These are phyloP conservation scores for Aleiodes leptofemur DNA, from an alignment of 2,888 invertebrate genomes.

Conservation along the genomic window DNA sequence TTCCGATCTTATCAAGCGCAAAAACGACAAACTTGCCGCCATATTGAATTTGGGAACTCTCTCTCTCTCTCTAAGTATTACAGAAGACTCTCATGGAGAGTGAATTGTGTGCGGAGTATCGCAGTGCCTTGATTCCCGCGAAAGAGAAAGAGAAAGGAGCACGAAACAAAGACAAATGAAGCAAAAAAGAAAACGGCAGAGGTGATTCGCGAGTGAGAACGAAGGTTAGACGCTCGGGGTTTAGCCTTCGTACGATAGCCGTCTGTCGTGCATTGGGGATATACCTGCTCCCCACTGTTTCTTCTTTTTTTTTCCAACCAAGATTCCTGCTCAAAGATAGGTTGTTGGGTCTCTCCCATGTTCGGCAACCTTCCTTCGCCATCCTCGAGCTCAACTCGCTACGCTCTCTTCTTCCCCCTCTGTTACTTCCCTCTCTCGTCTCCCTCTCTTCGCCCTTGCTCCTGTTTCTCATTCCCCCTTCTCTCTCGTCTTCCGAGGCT, in stretches of 20 bases:
- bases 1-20: no score
- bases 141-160: conserved; percentile 19
- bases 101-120: no score
- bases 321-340: conserved; percentile 44
- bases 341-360: conserved; percentile 32
- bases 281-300: conserved; percentile 25
- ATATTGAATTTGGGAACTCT: no score
- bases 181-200: conserved; percentile 2
- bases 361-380: conserved; percentile 42
- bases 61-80: no score
- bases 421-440: no score
- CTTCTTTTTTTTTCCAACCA: conserved; percentile 8
- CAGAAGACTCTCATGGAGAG: no score
- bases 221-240: conserved; percentile 26
- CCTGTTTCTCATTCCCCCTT: conserved; percentile 17
- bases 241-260: conserved; percentile 29
- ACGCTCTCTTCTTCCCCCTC: conserved; percentile 42
- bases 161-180: not conserved
- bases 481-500: conserved; percentile 1
- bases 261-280: conserved; percentile 35
- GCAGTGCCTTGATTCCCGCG: not conserved
- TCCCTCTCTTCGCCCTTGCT: conserved; percentile 36
- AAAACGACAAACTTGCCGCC: no score
- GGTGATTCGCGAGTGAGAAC: conserved; percentile 16
- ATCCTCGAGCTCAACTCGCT: conserved; percentile 51